phyloP scores from a whole-genome alignment of 2,888 invertebrate genomes.

The Uloborus plumipes region DNA sequence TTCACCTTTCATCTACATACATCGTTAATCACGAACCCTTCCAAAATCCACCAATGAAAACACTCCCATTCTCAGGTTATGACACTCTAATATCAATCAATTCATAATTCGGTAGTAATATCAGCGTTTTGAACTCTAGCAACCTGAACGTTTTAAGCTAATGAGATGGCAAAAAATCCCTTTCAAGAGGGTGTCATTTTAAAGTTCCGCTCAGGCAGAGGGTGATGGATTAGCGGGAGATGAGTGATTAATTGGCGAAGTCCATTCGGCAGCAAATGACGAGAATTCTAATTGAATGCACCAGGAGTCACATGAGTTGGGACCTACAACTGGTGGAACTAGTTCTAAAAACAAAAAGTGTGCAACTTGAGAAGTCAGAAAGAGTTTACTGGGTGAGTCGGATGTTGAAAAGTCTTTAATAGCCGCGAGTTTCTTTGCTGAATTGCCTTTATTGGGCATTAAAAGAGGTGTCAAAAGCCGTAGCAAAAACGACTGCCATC shows the following conservation, averaged over 20 bases:
- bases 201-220: neutral
- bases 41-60: no score
- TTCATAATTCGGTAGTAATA: no score
- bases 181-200: no score
- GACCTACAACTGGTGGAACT: constrained; percentile 28
- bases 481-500: no score
- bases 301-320: constrained; percentile 24
- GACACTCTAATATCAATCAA: no score
- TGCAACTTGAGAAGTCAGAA: constrained; percentile 17
- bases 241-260: constrained; percentile 21
- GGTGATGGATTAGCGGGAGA: constrained; percentile 5
- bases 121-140: no score
- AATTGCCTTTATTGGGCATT: constrained; percentile 42
- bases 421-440: constrained; percentile 8
- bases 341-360: constrained; percentile 40
- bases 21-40: no score
- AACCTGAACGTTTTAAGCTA: no score
- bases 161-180: no score
- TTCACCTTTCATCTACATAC: no score
- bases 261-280: neutral
- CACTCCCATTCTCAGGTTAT: no score
- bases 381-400: constrained; percentile 49
- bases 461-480: neutral
- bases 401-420: constrained; percentile 41
- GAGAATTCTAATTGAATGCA: neutral